These are phyloP conservation scores for Apostichopus parvimensis DNA, from an alignment of 35 echinoderm and acorn worm species.

Conservation along the genomic window DNA sequence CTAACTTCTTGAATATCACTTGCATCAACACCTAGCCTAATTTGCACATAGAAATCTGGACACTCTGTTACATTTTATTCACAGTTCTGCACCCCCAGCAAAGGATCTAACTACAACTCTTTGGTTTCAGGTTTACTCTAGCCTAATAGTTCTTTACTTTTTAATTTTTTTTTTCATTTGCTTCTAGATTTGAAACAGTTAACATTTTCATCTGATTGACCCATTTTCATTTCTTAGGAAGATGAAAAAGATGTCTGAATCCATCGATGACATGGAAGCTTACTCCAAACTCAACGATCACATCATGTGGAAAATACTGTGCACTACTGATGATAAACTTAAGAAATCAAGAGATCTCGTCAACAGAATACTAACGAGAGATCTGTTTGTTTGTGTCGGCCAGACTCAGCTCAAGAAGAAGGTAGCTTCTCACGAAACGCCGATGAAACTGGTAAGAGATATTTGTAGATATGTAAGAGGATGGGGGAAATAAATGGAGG, in stretches of 20 bases:
- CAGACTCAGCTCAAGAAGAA: slow-evolving; percentile 67
- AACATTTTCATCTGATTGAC: not conserved
- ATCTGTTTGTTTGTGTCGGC: slow-evolving; percentile 87
- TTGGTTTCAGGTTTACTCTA: no score
- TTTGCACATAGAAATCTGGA: no score
- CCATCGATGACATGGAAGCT: slow-evolving; percentile 90
- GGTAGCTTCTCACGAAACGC: not conserved
- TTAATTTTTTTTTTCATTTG: no score
- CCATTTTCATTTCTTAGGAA: not conserved
- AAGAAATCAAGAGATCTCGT: slow-evolving; percentile 61
- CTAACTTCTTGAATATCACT: no score
- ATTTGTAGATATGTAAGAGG: no score
- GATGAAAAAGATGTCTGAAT: slow-evolving; percentile 76
- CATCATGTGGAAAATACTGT: slow-evolving; percentile 63
- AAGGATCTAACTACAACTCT: no score
- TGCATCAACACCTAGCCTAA: no score
- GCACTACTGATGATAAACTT: slow-evolving; percentile 48
- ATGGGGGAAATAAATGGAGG: no score
- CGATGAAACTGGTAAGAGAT: not conserved
- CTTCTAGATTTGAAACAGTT: no score
- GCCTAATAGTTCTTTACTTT: no score
- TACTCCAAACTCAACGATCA: slow-evolving; percentile 84
- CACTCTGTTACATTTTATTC: no score
- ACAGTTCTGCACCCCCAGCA: no score
- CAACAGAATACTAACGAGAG: slow-evolving; percentile 62